phyloP scores from a whole-genome alignment of 1,140 invertebrate genomes.

The Ptiloglossa arizonensis region DNA sequence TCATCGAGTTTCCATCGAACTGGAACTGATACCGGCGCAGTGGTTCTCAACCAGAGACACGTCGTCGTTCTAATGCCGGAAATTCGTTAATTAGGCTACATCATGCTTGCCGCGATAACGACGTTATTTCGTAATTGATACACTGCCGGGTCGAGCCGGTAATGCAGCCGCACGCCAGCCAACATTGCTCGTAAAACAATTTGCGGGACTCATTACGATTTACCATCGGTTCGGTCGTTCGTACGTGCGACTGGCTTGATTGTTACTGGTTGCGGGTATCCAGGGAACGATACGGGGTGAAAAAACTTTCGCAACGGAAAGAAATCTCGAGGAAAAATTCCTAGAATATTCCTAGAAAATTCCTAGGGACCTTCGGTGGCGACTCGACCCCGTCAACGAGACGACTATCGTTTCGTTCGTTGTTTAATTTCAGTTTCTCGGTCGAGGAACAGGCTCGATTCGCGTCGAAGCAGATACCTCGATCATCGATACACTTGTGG shows the following conservation, averaged over 20 bases:
- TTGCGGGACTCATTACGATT: constrained; percentile 55
- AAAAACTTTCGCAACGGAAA: too few species aligned
- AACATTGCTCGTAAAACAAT: constrained; percentile 48
- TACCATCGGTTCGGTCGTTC: constrained; percentile 20
- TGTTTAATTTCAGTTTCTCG: too few species aligned
- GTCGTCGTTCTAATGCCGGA: not conserved
- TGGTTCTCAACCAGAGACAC: constrained; percentile 34
- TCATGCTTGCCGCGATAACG: constrained; percentile 44
- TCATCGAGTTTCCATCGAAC: constrained; percentile 21
- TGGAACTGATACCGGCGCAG: not conserved
- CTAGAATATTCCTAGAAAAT: not conserved
- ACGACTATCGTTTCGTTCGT: constrained; percentile 17
- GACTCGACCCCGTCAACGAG: not conserved
- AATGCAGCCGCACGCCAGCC: constrained; percentile 38
- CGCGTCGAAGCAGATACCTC: too few species aligned
- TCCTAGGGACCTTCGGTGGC: too few species aligned
- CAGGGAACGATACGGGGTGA: too few species aligned
- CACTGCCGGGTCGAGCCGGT: constrained; percentile 26
- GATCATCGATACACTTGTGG: too few species aligned
- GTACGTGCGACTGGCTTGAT: not conserved
- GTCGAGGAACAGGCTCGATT: too few species aligned
- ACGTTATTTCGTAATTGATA: constrained; percentile 62
- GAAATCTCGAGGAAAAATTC: not conserved
- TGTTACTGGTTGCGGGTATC: constrained; percentile 1
- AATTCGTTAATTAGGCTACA: constrained; percentile 57